Base-by-base conservation (phyloP, 2,113 vertebrate genomes). In the Zeus faber region DNA sequence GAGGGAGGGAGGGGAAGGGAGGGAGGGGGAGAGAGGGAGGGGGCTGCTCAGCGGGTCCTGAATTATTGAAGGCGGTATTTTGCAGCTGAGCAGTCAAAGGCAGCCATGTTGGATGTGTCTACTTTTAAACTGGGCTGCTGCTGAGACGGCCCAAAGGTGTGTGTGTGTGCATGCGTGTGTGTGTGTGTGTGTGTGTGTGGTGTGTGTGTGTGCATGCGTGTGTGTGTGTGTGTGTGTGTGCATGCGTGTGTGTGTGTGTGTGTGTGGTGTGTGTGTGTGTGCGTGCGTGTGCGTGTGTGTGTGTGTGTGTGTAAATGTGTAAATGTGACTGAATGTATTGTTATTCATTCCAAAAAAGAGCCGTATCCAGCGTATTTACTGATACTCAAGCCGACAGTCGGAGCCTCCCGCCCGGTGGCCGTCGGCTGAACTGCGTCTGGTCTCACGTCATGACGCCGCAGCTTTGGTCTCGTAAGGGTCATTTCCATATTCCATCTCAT, bases 61-160 rank as follows among this genome's bases (percentile, higher is more conserved):
- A 86, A 89, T 89, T 88, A 89, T 89, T 89, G 77, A 88, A 80
- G 51, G 58, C 65, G 67, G 67, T 70, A 79, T 83, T 81, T 78
- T 85, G 76, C 81, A 79, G 80, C 72, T 67, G 63, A 78, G 74
- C 59, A 65, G 76, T 59, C n/a, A 48, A 64, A 55, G 17, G 35
- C 71, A 72, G 62, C 63, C 50, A 49, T 63, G 68, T 72, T 3
- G 6, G 67, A 60, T 56, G 54, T 39, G 53, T 66, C 61, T 64
- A 48, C 45, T 50, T 60, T 41, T 43, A 41, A 51, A 31, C 46
- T 40, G 24, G 22, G 22, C 14, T 16, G 8, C 31, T 74, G 73
- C 73, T 49, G 61, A 76, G 51, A 46, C 67, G 67, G 55, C 48
- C 14, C 4, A 6, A 13, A 11, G 43, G 24, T 29, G 47, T 1